A percentile compares a stretch with the other conserved stretches of the same genome.
Conservation (phyloP, 2,113 vertebrate species). For the Blennius ocellaris region DNA sequence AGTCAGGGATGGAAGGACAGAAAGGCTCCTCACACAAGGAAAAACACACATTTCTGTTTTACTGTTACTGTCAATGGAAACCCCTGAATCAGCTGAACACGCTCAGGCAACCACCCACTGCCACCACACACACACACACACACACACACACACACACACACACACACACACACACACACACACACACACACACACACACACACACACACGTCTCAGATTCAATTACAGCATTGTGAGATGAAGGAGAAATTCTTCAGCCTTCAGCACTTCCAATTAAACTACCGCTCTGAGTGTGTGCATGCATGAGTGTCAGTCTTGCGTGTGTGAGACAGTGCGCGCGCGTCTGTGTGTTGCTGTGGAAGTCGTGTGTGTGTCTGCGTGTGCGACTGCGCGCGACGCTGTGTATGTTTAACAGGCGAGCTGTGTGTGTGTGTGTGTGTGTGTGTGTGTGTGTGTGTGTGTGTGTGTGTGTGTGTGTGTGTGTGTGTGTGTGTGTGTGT, state of each 20-base stretch:
- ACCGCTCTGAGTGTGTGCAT: slow-evolving; percentile 55
- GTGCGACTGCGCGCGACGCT: slow-evolving; percentile 44
- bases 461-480: too few species aligned
- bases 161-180: slow-evolving; percentile 34
- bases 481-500: slow-evolving; percentile 59
- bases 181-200: slow-evolving; percentile 36
- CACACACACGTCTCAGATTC: slow-evolving; percentile 72
- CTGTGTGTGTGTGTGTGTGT: slow-evolving; percentile 28
- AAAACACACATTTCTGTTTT: slow-evolving; percentile 78
- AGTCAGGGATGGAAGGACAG: slow-evolving; percentile 59
- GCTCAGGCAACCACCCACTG: not conserved
- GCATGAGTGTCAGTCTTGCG: not conserved
- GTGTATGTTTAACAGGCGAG: slow-evolving; percentile 73
- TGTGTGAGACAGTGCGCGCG: slow-evolving; percentile 28
- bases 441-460: slow-evolving; percentile 41
- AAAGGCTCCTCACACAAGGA: slow-evolving; percentile 52
- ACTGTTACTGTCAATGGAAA: slow-evolving; percentile 75
- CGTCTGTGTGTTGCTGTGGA: slow-evolving; percentile 21
- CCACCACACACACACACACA: slow-evolving; percentile 32
- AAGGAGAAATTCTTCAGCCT: slow-evolving; percentile 82
- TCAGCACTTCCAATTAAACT: slow-evolving; percentile 83
- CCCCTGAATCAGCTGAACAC: slow-evolving; percentile 76
- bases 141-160: slow-evolving; percentile 36
- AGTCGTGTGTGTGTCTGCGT: slow-evolving; percentile 27
- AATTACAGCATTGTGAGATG: slow-evolving; percentile 83